phyloP scores from a whole-genome alignment of 2,113 vertebrate genomes.

The Plecturocebus donacophilus region DNA sequence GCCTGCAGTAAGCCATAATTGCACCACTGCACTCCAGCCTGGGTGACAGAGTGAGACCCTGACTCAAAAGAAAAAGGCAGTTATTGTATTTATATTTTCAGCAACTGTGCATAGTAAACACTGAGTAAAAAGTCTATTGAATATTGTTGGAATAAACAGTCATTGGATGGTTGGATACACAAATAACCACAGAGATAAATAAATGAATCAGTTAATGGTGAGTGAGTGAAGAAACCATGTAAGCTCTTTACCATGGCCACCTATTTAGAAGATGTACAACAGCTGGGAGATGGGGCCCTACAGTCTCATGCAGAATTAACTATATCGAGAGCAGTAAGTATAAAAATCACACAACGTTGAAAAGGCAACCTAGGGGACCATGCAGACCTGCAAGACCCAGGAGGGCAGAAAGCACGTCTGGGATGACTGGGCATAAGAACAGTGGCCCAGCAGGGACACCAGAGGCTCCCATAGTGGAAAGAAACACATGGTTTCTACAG shows the following conservation, averaged over 20 bases:
- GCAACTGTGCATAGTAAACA: background rate
- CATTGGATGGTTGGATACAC: background rate
- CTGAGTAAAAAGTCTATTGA: background rate
- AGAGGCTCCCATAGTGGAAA: background rate
- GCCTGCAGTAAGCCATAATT: too few species aligned
- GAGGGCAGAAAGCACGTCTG: background rate
- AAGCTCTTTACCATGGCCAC: background rate
- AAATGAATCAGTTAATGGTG: background rate
- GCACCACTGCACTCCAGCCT: too few species aligned
- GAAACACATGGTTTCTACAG: background rate
- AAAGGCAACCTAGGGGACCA: background rate
- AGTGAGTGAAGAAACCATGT: background rate
- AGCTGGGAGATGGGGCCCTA: background rate
- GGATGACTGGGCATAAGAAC: rapidly evolving
- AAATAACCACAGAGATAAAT: background rate
- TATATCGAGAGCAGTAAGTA: background rate
- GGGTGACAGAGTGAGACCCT: too few species aligned
- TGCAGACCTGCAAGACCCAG: background rate
- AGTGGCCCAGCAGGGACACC: background rate
- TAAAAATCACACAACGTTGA: background rate
- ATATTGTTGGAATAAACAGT: background rate
- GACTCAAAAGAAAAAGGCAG: too few species aligned
- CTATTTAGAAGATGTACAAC: background rate
- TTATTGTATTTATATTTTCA: background rate
- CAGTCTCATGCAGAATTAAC: background rate